Percentiles rank a stretch among this genome's conserved stretches.
These are phyloP conservation scores for Cheilosia pagana DNA, from an alignment of 2,888 invertebrate genomes.

Conservation along the genomic window DNA sequence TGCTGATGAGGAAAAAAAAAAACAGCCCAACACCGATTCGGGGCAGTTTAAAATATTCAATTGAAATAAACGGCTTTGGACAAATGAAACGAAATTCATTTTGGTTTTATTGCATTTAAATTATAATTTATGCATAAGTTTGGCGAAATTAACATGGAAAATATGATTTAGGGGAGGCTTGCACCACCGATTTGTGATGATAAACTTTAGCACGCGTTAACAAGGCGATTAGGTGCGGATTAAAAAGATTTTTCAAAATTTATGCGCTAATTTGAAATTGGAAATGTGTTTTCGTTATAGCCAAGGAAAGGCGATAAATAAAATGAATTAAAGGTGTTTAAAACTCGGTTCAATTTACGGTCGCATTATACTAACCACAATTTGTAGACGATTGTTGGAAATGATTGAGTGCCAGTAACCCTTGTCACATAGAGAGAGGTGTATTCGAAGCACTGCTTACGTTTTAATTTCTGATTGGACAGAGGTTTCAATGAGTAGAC, in stretches of 20 bases:
- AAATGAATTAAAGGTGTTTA: neutral
- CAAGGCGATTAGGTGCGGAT: conserved; percentile 44
- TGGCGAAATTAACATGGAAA: conserved; percentile 33
- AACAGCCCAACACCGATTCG: conserved; percentile 14
- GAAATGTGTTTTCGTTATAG: conserved; percentile 2
- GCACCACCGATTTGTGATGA: neutral
- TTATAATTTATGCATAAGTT: conserved; percentile 58
- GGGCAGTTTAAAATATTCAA: conserved; percentile 48
- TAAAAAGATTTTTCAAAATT: conserved; percentile 16
- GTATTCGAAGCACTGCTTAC: too few relatives aligned
- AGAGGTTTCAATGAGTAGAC: too few relatives aligned
- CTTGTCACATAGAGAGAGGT: too few relatives aligned
- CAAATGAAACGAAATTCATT: conserved; percentile 48
- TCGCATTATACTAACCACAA: too few relatives aligned
- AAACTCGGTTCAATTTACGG: neutral
- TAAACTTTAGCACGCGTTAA: conserved; percentile 45
- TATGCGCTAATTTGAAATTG: neutral
- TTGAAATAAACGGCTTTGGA: conserved; percentile 52
- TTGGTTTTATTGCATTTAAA: conserved; percentile 41
- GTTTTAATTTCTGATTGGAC: too few relatives aligned
- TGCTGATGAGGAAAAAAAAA: neutral
- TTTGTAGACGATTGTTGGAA: too few relatives aligned
- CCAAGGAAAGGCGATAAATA: neutral
- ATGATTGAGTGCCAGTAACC: too few relatives aligned
- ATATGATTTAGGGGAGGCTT: conserved; percentile 35